These are phyloP conservation scores for Habroteleia sp. DNA, from an alignment of 2,888 invertebrate species.

Conservation along the genomic window DNA sequence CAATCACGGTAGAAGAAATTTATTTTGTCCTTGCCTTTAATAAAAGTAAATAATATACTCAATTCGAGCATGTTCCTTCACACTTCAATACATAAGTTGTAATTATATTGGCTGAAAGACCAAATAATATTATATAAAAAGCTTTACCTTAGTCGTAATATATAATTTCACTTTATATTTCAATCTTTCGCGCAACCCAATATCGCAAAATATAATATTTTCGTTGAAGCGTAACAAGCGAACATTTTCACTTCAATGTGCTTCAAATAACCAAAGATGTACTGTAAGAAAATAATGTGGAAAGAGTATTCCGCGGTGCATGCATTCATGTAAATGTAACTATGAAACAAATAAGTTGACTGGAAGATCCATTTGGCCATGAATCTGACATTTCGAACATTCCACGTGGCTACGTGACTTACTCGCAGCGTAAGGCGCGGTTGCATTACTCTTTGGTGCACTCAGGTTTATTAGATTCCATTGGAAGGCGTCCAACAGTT, in stretches of 20 bases:
- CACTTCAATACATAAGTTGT: too few relatives aligned
- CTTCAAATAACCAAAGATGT: constrained; percentile 12
- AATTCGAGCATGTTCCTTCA: too few relatives aligned
- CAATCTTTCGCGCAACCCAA: constrained; percentile 12
- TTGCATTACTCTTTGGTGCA: constrained; percentile 64
- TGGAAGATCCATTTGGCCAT: constrained; percentile 54
- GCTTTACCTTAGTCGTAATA: constrained; percentile 6
- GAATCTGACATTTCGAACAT: constrained; percentile 57
- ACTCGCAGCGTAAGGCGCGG: constrained; percentile 61
- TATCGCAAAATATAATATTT: constrained; percentile 25
- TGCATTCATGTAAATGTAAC: constrained; percentile 30
- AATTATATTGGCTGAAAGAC: too few relatives aligned
- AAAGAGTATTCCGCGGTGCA: constrained; percentile 23
- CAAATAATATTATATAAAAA: too few relatives aligned
- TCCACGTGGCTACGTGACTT: constrained; percentile 54
- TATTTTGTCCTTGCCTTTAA: too few relatives aligned
- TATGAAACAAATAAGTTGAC: constrained; percentile 58
- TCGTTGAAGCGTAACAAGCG: constrained; percentile 20
- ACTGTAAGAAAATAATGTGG: constrained; percentile 31
- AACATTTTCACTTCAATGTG: constrained; percentile 31
- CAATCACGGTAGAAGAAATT: too few relatives aligned
- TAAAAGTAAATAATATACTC: too few relatives aligned
- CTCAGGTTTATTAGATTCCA: constrained; percentile 69
- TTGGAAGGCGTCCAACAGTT: constrained; percentile 67
- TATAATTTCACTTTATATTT: constrained; percentile 21